phyloP scores from a whole-genome alignment of 2,113 vertebrate species.

The Pterocles orientalis region DNA sequence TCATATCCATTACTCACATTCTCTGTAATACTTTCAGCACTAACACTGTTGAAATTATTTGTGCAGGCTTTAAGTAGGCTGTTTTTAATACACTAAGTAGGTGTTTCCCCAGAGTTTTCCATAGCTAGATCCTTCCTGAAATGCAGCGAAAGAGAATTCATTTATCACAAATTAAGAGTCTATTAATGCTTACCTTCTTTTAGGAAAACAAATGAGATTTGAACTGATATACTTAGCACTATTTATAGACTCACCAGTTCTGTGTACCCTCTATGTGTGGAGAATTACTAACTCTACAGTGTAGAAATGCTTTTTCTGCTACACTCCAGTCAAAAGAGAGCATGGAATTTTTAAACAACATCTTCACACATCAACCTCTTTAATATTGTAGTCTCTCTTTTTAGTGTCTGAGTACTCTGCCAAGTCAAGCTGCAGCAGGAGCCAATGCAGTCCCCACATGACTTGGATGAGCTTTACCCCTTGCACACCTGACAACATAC shows the following conservation, averaged over 20 bases:
- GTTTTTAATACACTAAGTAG: conserved; percentile 4
- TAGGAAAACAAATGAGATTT: conserved; percentile 22
- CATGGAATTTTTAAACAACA: background rate
- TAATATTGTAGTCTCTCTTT: background rate
- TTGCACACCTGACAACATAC: background rate
- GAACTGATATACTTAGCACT: background rate
- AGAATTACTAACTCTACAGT: background rate
- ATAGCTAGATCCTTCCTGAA: conserved; percentile 1
- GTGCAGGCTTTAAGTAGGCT: conserved; percentile 20
- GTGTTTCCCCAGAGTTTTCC: conserved; percentile 4
- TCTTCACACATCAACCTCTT: background rate
- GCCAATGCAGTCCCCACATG: rapidly evolving
- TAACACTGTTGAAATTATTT: conserved; percentile 37
- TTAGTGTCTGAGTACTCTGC: background rate
- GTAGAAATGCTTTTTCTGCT: background rate
- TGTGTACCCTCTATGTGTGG: background rate
- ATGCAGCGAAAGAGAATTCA: rapidly evolving
- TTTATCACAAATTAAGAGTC: background rate
- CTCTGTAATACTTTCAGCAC: conserved; percentile 15
- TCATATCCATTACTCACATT: conserved; percentile 55
- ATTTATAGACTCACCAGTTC: background rate
- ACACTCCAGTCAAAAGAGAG: background rate
- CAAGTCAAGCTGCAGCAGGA: background rate
- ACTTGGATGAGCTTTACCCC: background rate
- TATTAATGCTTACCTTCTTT: background rate